These are phyloP conservation scores for Stenotaenia linearis DNA, from an alignment of 2,888 invertebrate genomes.

Conservation along the genomic window DNA sequence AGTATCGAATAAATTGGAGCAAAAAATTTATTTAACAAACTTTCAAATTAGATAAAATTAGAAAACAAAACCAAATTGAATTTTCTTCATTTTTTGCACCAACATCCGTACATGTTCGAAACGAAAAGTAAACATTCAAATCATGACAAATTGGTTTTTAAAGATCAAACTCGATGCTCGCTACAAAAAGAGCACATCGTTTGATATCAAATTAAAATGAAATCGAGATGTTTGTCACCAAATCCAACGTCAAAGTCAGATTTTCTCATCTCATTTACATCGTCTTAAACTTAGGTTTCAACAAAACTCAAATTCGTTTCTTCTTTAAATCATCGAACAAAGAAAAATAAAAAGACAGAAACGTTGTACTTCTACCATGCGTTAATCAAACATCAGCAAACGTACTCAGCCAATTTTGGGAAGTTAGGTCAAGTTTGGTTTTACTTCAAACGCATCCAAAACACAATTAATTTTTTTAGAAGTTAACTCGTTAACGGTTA, in stretches of 20 bases:
- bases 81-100: neutral
- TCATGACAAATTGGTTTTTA: neutral
- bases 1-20: neutral
- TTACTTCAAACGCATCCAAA: neutral
- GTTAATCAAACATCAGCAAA: neutral
- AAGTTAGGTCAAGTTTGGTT: conserved; percentile 19
- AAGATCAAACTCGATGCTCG: neutral
- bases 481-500: neutral
- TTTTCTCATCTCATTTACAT: neutral
- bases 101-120: neutral
- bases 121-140: neutral
- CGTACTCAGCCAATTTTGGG: neutral
- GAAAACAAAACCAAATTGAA: neutral
- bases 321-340: neutral
- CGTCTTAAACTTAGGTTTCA: neutral
- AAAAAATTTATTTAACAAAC: neutral
- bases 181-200: neutral
- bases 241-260: neutral
- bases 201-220: neutral
- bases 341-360: neutral
- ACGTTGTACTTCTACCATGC: neutral
- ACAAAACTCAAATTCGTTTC: neutral
- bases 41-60: neutral
- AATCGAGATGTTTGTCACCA: neutral
- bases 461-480: neutral